Percentiles rank a stretch among this genome's conserved stretches.
Conservation (phyloP, 2,113 vertebrate genomes). For the Apeltes quadracus region DNA sequence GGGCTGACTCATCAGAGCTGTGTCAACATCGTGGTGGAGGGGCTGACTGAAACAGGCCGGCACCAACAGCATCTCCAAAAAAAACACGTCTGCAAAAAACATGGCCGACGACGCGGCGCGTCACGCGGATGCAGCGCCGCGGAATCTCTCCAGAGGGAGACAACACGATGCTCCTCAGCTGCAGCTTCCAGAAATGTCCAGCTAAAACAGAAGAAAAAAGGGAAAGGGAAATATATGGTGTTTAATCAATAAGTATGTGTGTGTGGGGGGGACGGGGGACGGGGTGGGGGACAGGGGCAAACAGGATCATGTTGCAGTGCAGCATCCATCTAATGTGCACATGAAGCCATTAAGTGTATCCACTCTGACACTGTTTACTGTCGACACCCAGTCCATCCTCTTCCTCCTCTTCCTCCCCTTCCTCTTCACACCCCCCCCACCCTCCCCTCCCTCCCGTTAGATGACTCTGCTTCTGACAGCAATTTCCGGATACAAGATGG, state of each 20-base stretch:
- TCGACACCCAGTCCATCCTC: conserved; percentile 30
- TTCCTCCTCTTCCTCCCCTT: conserved; percentile 2
- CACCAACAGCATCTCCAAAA: conserved; percentile 6
- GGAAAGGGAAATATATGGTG: too few species aligned
- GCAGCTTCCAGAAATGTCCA: not conserved
- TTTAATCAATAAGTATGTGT: too few species aligned
- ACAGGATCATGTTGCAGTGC: conserved; percentile 13
- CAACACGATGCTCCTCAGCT: not conserved
- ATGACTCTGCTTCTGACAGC: conserved; percentile 49
- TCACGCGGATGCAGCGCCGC: conserved; percentile 34
- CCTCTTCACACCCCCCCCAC: not conserved
- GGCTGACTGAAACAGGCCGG: conserved; percentile 24
- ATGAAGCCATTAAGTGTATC: conserved; percentile 35
- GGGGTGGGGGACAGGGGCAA: too few species aligned
- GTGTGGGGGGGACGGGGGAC: too few species aligned
- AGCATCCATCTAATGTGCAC: conserved; percentile 30
- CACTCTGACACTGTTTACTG: conserved; percentile 39
- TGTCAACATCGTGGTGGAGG: conserved; percentile 27
- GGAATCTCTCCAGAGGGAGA: conserved; percentile 63
- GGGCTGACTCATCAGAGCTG: conserved; percentile 49
- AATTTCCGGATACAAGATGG: conserved; percentile 54
- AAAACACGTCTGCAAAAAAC: not conserved
- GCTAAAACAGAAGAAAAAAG: not conserved
- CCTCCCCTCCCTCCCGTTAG: not conserved
- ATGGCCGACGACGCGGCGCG: not conserved